Base-by-base conservation (phyloP, 2,797 vertebrate genomes). In the Melanotaenia maccullochi region DNA sequence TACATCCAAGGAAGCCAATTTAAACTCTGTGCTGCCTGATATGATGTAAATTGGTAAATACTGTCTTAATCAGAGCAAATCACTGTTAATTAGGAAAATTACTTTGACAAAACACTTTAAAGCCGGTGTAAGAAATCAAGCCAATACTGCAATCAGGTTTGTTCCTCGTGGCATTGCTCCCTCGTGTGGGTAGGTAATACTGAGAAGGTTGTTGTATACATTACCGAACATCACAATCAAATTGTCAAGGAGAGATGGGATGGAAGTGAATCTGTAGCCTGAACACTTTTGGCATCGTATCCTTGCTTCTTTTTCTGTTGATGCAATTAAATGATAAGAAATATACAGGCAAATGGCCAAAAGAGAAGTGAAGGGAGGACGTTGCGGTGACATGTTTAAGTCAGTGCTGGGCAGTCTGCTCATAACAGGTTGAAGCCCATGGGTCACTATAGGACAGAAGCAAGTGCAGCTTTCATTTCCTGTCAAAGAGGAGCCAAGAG, bases 381-480 rank as follows among this genome's bases (percentile, higher is more conserved):
- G 76, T 59, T 55, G 74, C 4, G 51, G 65, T 55, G 74, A 59
- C 67, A 54, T 32, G 81, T 71, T 76, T 0, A 8, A 81, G 83
- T 76, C 81, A 7, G 30, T 9, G 74, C 76, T 64, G 74, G 83
- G 70, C 74, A 36, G 64, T 40, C 75, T 49, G 64, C 65, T 69
- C 75, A 62, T 74, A 83, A 84, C 87, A 84, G 88, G 86, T 90
- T 85, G 87, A 79, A 87, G 79, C 91, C 90, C 91, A 78, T 85
- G 81, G 95, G 95, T 96, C 94, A 95, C 89, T 54, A 90, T 93
- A 93, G 94, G 95, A 96, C 91, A 83, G 79, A 87, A 93, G 81
- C 93, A 89, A 93, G 92, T 90, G 92, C 75, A 91, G 88, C 87
- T 84, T 92, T 90, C 89, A 88, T 91, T 88, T 88, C 83, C 89